Conservation (phyloP, 2,888 invertebrate species). For the Mythimna loreyi region DNA sequence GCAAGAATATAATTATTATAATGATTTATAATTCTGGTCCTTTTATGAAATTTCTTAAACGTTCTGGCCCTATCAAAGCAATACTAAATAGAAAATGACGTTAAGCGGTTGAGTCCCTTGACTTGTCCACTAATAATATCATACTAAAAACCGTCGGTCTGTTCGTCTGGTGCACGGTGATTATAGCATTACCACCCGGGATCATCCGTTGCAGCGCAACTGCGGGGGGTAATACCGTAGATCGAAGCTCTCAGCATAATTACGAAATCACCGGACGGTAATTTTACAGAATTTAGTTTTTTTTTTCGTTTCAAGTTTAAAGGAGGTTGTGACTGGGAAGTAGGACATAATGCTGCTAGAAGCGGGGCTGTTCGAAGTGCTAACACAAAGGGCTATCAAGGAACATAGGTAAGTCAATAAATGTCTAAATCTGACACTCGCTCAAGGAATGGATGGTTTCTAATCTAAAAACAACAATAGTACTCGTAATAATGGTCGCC, state of each 20-base stretch:
- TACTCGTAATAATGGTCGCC: conserved; percentile 1
- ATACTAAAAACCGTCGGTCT: background rate
- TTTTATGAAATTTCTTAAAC: no score
- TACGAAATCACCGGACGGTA: conserved; percentile 22
- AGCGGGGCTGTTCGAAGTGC: no score
- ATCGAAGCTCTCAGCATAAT: conserved; percentile 24
- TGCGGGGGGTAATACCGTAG: conserved; percentile 31
- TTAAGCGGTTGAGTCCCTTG: background rate
- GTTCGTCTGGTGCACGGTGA: background rate
- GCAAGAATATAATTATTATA: no score
- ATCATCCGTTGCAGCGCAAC: conserved; percentile 3
- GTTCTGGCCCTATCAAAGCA: background rate
- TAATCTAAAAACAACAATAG: background rate
- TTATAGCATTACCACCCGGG: conserved; percentile 39
- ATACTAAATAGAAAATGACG: background rate
- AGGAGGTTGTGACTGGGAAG: background rate
- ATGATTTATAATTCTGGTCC: no score
- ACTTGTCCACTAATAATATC: conserved; percentile 7
- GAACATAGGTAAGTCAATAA: no score
- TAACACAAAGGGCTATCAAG: no score
- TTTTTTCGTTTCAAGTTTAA: background rate
- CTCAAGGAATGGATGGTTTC: no score
- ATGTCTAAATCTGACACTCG: no score
- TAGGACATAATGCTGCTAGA: background rate
- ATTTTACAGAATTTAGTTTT: conserved; percentile 33